These are phyloP conservation scores for Hoplostethus mediterraneus DNA, from an alignment of 2,797 vertebrate species.

Conservation along the genomic window DNA sequence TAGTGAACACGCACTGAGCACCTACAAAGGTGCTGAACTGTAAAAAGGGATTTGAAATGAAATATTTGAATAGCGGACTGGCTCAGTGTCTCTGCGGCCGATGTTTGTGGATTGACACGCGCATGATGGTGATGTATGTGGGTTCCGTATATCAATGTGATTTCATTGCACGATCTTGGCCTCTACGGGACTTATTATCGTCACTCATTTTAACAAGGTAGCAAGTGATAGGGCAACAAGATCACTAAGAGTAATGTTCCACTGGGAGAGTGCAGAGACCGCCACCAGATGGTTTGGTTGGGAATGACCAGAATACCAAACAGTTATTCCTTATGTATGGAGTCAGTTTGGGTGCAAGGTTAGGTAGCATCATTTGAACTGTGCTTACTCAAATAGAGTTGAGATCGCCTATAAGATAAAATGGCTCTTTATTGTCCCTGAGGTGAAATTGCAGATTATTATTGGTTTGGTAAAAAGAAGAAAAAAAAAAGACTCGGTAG, in stretches of 20 bases:
- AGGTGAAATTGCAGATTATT: slow-evolving; percentile 37
- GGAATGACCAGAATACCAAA: slow-evolving; percentile 74
- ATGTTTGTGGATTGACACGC: slow-evolving; percentile 58
- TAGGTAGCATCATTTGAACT: slow-evolving; percentile 59
- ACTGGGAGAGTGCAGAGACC: slow-evolving; percentile 68
- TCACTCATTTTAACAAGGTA: slow-evolving; percentile 82
- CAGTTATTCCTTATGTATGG: slow-evolving; percentile 54
- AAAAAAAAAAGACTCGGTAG: slow-evolving; percentile 42
- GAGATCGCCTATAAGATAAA: slow-evolving; percentile 14
- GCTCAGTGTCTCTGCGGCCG: slow-evolving; percentile 30
- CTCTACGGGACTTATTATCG: slow-evolving; percentile 80
- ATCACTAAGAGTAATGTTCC: slow-evolving; percentile 71
- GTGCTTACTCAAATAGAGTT: slow-evolving; percentile 68
- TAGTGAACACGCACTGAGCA: slow-evolving; percentile 40
- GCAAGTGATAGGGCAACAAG: slow-evolving; percentile 77
- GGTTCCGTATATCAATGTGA: slow-evolving; percentile 75
- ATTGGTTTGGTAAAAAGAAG: slow-evolving; percentile 45
- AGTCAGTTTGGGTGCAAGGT: slow-evolving; percentile 54
- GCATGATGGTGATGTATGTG: slow-evolving; percentile 27
- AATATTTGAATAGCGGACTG: slow-evolving; percentile 56
- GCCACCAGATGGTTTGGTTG: slow-evolving; percentile 78
- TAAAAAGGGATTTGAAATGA: slow-evolving; percentile 67
- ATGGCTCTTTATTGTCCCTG: too few relatives aligned
- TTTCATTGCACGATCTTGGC: slow-evolving; percentile 69
- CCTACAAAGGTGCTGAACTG: slow-evolving; percentile 60